Evolutionary conservation across 2,113 vertebrate genomes (phyloP).

Genomic region (Campylomormyrus numenius): DNA sequence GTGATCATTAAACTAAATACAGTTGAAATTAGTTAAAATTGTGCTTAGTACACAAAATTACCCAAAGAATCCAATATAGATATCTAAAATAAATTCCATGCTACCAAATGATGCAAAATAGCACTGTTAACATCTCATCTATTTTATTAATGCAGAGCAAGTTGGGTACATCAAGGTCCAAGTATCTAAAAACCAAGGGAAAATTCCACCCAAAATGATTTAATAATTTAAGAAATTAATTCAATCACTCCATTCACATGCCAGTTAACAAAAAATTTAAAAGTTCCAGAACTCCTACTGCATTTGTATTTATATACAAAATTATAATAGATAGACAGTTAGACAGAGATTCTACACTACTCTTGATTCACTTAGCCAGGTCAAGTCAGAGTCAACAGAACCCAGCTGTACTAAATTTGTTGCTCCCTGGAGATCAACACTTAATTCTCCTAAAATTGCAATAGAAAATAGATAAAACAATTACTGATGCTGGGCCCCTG

Average conservation of each 20-base stretch:
- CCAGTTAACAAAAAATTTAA: not conserved
- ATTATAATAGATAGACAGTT: not conserved
- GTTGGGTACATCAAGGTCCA: not conserved
- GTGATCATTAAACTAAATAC: not conserved
- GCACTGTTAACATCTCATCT: not conserved
- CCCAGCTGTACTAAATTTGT: constrained; percentile 27
- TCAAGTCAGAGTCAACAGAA: not conserved
- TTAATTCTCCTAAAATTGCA: constrained; percentile 49
- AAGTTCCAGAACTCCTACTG: not conserved
- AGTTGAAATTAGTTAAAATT: not conserved
- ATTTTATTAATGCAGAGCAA: not conserved
- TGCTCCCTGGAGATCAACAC: constrained; percentile 48
- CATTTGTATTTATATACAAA: not conserved
- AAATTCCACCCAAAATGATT: not conserved
- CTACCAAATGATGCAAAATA: not conserved
- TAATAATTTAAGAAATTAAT: not conserved
- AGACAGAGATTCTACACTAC: not conserved
- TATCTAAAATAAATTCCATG: not conserved
- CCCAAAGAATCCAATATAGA: not conserved
- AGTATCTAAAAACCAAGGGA: not conserved
- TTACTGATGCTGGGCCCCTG: not conserved
- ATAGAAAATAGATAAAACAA: constrained; percentile 17
- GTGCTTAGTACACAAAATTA: not conserved
- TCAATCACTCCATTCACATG: not conserved
- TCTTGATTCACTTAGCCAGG: not conserved